Evolutionary conservation across 2,113 vertebrate species (phyloP), one percentile per base, ranked within the genome.

Genomic region (Electrona antarctica): DNA sequence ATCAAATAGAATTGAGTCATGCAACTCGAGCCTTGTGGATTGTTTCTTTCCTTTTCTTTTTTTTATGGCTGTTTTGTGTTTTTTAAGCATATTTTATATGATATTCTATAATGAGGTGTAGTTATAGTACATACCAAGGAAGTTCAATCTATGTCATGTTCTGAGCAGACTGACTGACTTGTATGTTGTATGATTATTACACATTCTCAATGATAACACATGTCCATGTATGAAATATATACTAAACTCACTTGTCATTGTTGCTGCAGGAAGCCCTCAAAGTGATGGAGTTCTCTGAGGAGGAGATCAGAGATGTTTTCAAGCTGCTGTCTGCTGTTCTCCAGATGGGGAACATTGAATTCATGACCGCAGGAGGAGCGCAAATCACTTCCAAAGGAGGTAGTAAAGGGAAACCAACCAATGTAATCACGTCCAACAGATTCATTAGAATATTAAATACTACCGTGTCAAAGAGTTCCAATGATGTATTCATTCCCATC

Each of bases 321-420:
- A 96, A 94, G 84, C 87, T 97, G 78, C 93, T 97, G 67, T 96
- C 96, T 66, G 95, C 94, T 8, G 95, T 95, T 2, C 93, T 97
- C 67, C 95, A 95, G 85, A 91, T 97, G 88, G 96, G 96, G 73
- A 96, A 97, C 0, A 85, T 96, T 60, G 95, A 96, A 64, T 97
- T 97, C 84, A 96, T 97, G 95, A 97, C 95, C 1, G 96, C 96
- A 7, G 96, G 96, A 0, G 96, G 96, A 14, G 96, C 96, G 69
- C 96, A 97, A 78, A 82, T 96, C 78, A 95, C 95, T 52, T 95
- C 94, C 0, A 97, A 97, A 92, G 94, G 90, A 4, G 96, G 96
- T 96, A 84, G 48, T 84, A 45, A 11, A 62, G 41, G 4, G 13
- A 58, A n/a, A 12, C 13, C 13, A 60, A n/a, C 33, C 3, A 41